These are phyloP conservation scores for Eumeta japonica DNA, from an alignment of 1,140 invertebrate species.

Conservation along the genomic window DNA sequence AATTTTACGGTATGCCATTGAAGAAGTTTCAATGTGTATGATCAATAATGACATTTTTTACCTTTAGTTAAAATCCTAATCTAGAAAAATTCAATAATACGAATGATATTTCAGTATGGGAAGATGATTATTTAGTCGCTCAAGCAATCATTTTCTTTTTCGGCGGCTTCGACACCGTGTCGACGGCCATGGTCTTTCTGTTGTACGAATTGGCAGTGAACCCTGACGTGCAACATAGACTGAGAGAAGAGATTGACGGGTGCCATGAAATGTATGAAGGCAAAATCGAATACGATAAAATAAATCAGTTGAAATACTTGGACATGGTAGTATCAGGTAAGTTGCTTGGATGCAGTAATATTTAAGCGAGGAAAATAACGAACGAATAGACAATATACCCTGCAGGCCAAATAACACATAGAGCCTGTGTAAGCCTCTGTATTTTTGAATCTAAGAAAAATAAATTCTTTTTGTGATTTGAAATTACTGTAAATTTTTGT, in stretches of 20 bases:
- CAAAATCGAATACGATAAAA: constrained; percentile 26
- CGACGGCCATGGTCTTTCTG: constrained; percentile 57
- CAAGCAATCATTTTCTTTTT: constrained; percentile 37
- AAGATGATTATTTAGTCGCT: constrained; percentile 31
- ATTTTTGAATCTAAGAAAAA: too few species aligned
- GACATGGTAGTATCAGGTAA: constrained; percentile 40
- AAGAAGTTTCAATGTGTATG: constrained; percentile 39
- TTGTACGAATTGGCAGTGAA: constrained; percentile 62
- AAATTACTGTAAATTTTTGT: too few species aligned
- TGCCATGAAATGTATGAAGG: constrained; percentile 16
- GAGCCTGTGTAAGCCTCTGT: too few species aligned
- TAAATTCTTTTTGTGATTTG: too few species aligned
- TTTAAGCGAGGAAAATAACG: too few species aligned
- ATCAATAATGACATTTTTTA: constrained; percentile 17
- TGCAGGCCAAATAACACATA: too few species aligned
- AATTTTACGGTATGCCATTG: constrained; percentile 51
- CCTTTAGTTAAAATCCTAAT: constrained; percentile 4
- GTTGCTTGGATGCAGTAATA: too few species aligned
- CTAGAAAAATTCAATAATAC: constrained; percentile 9
- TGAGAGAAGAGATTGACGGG: constrained; percentile 26
- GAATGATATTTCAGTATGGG: constrained; percentile 24
- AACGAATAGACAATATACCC: too few species aligned
- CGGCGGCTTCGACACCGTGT: constrained; percentile 66
- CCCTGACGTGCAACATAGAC: constrained; percentile 61
- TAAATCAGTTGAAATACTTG: constrained; percentile 29